These are phyloP conservation scores for Loris lydekkerianus DNA, from an alignment of 2,797 vertebrate species.

Conservation along the genomic window DNA sequence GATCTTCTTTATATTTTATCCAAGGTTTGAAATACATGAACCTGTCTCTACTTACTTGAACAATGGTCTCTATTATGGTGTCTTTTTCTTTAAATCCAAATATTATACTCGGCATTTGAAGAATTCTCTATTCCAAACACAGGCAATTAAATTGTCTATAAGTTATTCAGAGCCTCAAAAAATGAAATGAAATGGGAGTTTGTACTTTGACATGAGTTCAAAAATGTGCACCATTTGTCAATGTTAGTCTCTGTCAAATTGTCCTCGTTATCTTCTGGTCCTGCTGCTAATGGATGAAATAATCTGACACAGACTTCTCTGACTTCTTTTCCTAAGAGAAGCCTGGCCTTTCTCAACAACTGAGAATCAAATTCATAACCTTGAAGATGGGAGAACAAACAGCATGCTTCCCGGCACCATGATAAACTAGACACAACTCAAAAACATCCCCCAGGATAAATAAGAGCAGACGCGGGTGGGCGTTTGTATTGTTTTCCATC, in stretches of 20 bases:
- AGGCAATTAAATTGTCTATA: conserved; percentile 82
- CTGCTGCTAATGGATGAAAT: conserved; percentile 62
- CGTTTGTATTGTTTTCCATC: neutral
- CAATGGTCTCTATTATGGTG: conserved; percentile 75
- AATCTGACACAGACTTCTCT: conserved; percentile 52
- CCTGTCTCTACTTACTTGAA: conserved; percentile 79
- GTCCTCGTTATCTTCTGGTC: conserved; percentile 56
- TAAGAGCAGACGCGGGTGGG: neutral
- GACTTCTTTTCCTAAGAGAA: conserved; percentile 47
- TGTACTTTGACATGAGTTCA: conserved; percentile 78
- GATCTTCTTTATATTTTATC: conserved; percentile 73
- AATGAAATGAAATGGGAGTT: conserved; percentile 75
- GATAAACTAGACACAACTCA: neutral
- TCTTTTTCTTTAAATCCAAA: conserved; percentile 83
- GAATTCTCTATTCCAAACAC: conserved; percentile 75
- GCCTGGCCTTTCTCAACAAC: conserved; percentile 10
- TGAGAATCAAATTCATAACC: conserved; percentile 29
- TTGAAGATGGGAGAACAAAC: conserved; percentile 2
- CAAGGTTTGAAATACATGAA: conserved; percentile 72
- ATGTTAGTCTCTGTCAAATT: conserved; percentile 34
- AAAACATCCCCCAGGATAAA: neutral
- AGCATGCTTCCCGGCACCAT: neutral
- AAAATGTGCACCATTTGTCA: conserved; percentile 77
- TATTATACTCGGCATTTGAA: conserved; percentile 76
- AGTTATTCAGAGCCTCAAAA: conserved; percentile 69